Base-by-base conservation (phyloP, 1,140 invertebrate species). In the Drosophila aff. region DNA sequence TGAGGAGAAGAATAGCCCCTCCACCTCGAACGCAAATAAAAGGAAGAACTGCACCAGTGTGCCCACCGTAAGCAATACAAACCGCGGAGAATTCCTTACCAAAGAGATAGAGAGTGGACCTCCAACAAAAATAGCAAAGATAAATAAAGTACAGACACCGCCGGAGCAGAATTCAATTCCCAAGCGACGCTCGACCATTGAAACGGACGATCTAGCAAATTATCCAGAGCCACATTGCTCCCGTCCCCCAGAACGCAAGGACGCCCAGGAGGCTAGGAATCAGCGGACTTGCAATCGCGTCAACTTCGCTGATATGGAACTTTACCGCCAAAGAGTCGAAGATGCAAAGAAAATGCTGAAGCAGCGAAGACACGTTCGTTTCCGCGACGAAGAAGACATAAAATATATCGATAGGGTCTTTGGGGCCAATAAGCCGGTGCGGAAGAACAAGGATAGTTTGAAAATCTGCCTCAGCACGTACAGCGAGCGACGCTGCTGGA, bases 51-150 rank as follows among this genome's bases (percentile, higher is more conserved):
- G 53, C 9, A 66, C 61, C 13, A 79, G n/a, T 15, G 64, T 80
- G 11, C 81, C 68, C 5, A 68, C 55, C 8, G 53, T 62, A 16
- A 31, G 62, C 43, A 73, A 81, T 43, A 66, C 59, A 0, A 92
- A 92, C 62, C 81, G 91, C 16, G 91, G 92, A 1, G 83, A 67
- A 2, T 91, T 92, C 53, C 73, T 92, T 0, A 83, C 81, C 11
- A 69, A 62, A 13, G 65, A 33, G 13, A 36, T 81, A 4, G 50
- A 47, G n/a, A 46, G 31, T 2, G 65, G 43, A 1, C 63, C 81
- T n/a, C 52, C 63, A 5, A 4, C 58, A 11, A 89, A 89, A n/a
- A 21, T 46, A 15, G 9, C 46, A 2, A 89, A 79, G n/a, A n/a
- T n/a, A n/a, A n/a, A n/a, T 3, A 38, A 59, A 33, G 26, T 16